Base-by-base conservation (phyloP, 1,140 invertebrate species). In the Saccostrea glomerata region DNA sequence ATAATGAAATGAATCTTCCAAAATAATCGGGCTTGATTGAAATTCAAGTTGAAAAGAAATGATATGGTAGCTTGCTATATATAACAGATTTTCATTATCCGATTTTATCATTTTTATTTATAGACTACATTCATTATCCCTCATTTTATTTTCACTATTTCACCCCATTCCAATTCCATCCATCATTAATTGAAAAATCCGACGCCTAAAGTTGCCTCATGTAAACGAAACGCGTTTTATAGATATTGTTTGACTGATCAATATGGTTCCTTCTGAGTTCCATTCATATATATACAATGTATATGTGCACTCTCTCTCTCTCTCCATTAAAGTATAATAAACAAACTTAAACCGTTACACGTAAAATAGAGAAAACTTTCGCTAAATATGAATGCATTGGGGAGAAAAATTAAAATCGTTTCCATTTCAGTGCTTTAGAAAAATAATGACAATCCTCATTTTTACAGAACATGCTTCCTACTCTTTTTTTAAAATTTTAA, bases 141-240 rank as follows among this genome's bases (percentile, higher is more conserved):
- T 63, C n/a, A n/a, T 63, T 63, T 63, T 63, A 63, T 60, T 60
- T 60, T 60, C 58, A 73, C 25, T 25, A n/a, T 25, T 73, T 25
- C 15, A 77, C 23, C 13, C 70, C 13, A 77, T 77, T 77, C 30
- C 70, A 77, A 77, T 77, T 23, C 25, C 23, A 77, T 36, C 30
- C 25, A 77, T 36, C 70, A 77, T 77, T 77, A 77, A 77, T 77
- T 30, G 70, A 77, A 77, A 30, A 77, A 77, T 13, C 70, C 15
- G 70, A 30, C 9, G 25, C n/a, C 58, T 63, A n/a, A n/a, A 63
- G 58, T 63, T n/a, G 58, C 58, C 58, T 17, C n/a, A 63, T 63
- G 58, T 63, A 63, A 63, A 63, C 6, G 58, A 63, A 63, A 63
- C 58, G 20, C 58, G n/a, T 63, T 63, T 63, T 63, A 63, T 63